Evolutionary conservation across 2,113 vertebrate species (phyloP), one percentile per base, ranked within the genome.

Genomic region (Glaucidium brasilianum): DNA sequence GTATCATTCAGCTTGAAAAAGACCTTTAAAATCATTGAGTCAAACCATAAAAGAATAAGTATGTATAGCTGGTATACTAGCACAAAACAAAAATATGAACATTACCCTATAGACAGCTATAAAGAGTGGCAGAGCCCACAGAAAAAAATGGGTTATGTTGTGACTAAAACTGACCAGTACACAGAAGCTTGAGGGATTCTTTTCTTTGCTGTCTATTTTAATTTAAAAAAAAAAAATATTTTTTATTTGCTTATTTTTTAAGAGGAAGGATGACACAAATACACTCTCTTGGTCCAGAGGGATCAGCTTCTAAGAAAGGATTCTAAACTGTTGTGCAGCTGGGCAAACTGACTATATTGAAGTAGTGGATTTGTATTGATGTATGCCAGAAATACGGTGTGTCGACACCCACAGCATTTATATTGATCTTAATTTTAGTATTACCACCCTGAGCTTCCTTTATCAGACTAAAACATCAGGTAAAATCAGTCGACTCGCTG

Each of bases 401-500:
- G 4, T 68, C 50, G 22, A 30, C 37, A 47, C 17, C 29, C 3
- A 7, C 21, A 45, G 49, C 27, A n/a, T 9, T 81, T 41, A 3
- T 18, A 10, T 12, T 9, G 6, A 15, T 73, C 15, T 53, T 6
- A 9, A 4, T 69, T 80, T 67, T 67, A 23, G 8, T 73, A 21
- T 10, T 34, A 43, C 18, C 7, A 14, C 34, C 50, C 30, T 43
- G 29, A 30, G 39, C 19, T 68, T 86, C 26, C 8, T 63, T 12
- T 63, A 0, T 56, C 34, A 34, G 9, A 7, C 55, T 13, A 0
- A 35, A 56, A 35, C 13, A n/a, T 64, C 7, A n/a, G 25, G n/a
- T 59, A 37, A 60, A 43, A 25, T 77, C 11, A 1, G 0, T 32
- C 3, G 1, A 80, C 39, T 41, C 0, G 0, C 67, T 59, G 9